Evolutionary conservation across 2,888 invertebrate genomes (phyloP).

Genomic region (Leucoma salicis): DNA sequence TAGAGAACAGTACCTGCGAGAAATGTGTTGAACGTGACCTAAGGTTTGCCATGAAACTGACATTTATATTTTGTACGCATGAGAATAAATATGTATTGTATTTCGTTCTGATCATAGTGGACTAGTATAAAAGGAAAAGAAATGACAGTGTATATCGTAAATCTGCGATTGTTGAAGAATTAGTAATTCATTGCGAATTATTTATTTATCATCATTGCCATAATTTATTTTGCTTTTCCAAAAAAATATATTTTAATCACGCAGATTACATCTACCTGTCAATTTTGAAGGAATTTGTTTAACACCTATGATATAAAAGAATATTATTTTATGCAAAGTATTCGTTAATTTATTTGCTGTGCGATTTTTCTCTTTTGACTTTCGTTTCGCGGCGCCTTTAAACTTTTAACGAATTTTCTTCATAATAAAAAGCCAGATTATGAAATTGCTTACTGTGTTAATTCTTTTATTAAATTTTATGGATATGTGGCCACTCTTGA

Average conservation of each 20-base stretch:
- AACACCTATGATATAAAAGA: neutral
- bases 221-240: too few relatives aligned
- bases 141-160: slow-evolving; percentile 2
- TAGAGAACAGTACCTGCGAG: slow-evolving; percentile 51
- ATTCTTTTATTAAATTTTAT: too few relatives aligned
- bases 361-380: too few relatives aligned
- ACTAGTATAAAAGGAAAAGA: slow-evolving; percentile 22
- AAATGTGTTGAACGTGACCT: slow-evolving; percentile 54
- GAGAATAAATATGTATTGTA: too few relatives aligned
- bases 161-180: slow-evolving; percentile 2
- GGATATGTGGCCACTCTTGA: too few relatives aligned
- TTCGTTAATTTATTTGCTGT: slow-evolving; percentile 4
- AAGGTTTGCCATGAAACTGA: slow-evolving; percentile 62
- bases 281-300: neutral
- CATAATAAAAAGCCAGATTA: too few relatives aligned
- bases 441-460: too few relatives aligned
- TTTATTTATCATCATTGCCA: neutral
- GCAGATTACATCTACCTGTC: slow-evolving; percentile 5
- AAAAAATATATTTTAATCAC: neutral
- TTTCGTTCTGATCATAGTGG: too few relatives aligned
- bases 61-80: slow-evolving; percentile 47
- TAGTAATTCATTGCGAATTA: neutral
- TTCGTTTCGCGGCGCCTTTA: too few relatives aligned
- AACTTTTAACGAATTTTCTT: too few relatives aligned
- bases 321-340: neutral